A percentile compares a stretch with the other conserved stretches of the same genome.
Conservation (phyloP, 1,140 invertebrate genomes). For the Nymphalis io region DNA sequence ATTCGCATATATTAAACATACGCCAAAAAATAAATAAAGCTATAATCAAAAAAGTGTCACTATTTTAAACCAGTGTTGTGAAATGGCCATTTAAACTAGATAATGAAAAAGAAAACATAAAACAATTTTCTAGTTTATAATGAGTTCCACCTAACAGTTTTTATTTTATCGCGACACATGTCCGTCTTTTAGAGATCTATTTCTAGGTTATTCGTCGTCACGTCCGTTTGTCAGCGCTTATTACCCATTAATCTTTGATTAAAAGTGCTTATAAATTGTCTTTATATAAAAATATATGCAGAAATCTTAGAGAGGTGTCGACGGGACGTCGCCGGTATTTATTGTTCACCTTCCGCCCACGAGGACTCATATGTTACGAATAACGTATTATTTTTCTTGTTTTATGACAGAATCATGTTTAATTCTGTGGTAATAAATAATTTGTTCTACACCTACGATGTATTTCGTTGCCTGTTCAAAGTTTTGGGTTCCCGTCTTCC, state of each 20-base stretch:
- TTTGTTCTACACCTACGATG: slow-evolving; percentile 1
- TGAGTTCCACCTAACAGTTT: background rate
- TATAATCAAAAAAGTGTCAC: too few relatives aligned
- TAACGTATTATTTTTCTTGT: slow-evolving; percentile 34
- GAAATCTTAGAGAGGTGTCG: slow-evolving; percentile 17
- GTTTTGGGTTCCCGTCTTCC: background rate
- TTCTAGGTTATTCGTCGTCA: slow-evolving; percentile 34
- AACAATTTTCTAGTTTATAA: background rate
- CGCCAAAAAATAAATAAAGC: too few relatives aligned
- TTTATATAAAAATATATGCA: slow-evolving; percentile 28
- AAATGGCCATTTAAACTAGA: too few relatives aligned
- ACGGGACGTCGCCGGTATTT: slow-evolving; percentile 23
- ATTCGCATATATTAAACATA: too few relatives aligned
- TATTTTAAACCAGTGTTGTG: too few relatives aligned
- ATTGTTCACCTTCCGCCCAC: slow-evolving; percentile 26
- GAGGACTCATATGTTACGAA: slow-evolving; percentile 18
- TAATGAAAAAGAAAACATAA: too few relatives aligned
- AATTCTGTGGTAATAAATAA: slow-evolving; percentile 28
- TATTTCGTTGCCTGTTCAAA: background rate
- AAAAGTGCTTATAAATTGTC: slow-evolving; percentile 35
- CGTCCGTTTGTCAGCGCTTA: slow-evolving; percentile 39
- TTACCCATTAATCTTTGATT: slow-evolving; percentile 40
- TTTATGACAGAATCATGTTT: slow-evolving; percentile 36
- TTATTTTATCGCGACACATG: slow-evolving; percentile 19
- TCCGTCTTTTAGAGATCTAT: slow-evolving; percentile 19